A percentile compares a stretch with the other conserved stretches of the same genome.
Evolutionary conservation across 2,797 vertebrate genomes (phyloP).

Genomic region (Lagodon rhomboides): DNA sequence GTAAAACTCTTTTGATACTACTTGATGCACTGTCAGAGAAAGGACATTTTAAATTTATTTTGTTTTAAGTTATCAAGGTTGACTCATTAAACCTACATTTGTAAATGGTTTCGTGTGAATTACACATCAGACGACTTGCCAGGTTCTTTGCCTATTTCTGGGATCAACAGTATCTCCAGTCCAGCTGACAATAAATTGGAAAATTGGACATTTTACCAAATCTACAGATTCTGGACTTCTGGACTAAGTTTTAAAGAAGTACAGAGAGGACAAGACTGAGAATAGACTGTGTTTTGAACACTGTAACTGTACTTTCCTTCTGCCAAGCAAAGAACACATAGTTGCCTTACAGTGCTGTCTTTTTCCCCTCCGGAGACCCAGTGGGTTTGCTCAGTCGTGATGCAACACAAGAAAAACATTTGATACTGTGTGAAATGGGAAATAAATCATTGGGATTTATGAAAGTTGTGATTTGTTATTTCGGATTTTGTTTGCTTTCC

Average conservation of each 20-base stretch:
- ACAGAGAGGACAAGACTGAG: neutral
- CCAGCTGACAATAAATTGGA: neutral
- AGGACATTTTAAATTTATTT: neutral
- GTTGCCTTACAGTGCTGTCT: constrained; percentile 2
- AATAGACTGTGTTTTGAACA: neutral
- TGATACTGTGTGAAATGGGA: constrained; percentile 6
- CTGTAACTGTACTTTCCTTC: neutral
- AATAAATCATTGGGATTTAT: constrained; percentile 25
- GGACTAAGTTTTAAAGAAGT: no score
- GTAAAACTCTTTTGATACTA: neutral
- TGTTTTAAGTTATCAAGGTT: neutral
- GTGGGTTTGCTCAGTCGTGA: constrained; percentile 39
- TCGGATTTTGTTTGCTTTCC: constrained; percentile 13
- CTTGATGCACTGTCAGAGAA: neutral
- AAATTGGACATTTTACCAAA: constrained; percentile 1
- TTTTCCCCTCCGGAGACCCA: constrained; percentile 3
- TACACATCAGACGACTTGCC: neutral
- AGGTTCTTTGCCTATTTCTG: neutral
- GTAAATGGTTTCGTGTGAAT: neutral
- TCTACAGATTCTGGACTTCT: neutral
- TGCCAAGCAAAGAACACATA: constrained; percentile 5
- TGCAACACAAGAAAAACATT: constrained; percentile 41
- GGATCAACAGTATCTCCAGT: neutral
- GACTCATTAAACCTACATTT: neutral
- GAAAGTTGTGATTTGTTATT: constrained; percentile 30